Evolutionary conservation across 2,113 vertebrate genomes (phyloP).

Genomic region (Coregonus clupeaformis): DNA sequence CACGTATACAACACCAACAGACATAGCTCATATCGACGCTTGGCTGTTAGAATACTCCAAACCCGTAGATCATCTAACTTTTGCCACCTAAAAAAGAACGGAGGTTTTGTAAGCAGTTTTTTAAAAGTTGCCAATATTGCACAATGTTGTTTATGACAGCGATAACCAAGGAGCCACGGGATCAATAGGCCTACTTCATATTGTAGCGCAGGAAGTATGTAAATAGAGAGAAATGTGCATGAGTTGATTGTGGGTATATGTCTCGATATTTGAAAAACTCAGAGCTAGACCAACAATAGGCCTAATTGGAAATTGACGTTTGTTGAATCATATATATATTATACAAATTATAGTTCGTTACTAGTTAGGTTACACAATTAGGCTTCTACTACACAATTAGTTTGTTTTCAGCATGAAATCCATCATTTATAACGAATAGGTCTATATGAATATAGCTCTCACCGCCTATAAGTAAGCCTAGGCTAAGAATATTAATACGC

Average conservation of each 20-base stretch:
- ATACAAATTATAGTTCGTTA: too few relatives aligned
- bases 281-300: too few relatives aligned
- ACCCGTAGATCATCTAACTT: not conserved
- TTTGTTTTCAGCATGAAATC: too few relatives aligned
- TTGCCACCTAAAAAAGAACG: not conserved
- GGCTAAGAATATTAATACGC: too few relatives aligned
- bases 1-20: not conserved
- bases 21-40: not conserved
- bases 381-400: too few relatives aligned
- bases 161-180: not conserved
- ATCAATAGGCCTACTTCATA: not conserved
- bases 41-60: not conserved
- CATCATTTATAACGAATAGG: too few relatives aligned
- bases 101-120: not conserved
- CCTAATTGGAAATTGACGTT: too few relatives aligned
- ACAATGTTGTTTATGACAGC: not conserved
- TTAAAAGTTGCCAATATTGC: not conserved
- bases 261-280: not conserved
- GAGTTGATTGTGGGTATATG: not conserved
- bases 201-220: not conserved
- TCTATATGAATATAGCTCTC: too few relatives aligned
- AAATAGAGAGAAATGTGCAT: slow-evolving; percentile 6
- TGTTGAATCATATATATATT: too few relatives aligned
- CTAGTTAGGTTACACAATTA: too few relatives aligned
- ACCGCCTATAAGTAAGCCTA: too few relatives aligned